These are phyloP conservation scores for Phocoena phocoena DNA, from an alignment of 2,113 vertebrate species.

Conservation along the genomic window DNA sequence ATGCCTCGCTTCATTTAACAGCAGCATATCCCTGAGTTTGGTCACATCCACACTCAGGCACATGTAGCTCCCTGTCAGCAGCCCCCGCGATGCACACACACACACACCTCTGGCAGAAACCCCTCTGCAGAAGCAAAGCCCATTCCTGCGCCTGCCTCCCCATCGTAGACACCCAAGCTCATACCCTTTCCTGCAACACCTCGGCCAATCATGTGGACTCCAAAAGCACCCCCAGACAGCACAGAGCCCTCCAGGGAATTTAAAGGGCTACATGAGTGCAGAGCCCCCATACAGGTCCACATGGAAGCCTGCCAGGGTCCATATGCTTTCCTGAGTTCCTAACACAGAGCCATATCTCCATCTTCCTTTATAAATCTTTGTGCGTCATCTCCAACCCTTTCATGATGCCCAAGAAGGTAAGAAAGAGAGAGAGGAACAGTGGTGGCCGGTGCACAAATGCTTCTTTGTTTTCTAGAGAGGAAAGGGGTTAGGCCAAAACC, in stretches of 20 bases:
- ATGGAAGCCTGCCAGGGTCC: neutral
- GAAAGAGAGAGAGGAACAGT: neutral
- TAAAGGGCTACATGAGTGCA: neutral
- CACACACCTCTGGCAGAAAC: neutral
- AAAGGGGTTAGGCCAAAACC: neutral
- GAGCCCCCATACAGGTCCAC: neutral
- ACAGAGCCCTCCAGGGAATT: neutral
- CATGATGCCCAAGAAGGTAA: neutral
- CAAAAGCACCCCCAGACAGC: neutral
- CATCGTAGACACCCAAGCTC: neutral
- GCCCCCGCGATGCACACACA: neutral
- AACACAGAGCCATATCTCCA: neutral
- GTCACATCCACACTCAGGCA: slow-evolving; percentile 62
- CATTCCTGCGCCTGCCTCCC: neutral
- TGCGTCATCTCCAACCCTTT: neutral
- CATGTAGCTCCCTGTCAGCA: slow-evolving; percentile 22
- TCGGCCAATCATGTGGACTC: neutral
- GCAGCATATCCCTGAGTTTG: slow-evolving; percentile 70
- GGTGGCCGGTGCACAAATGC: neutral
- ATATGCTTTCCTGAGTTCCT: neutral
- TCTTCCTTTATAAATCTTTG: neutral
- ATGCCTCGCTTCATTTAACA: slow-evolving; percentile 80
- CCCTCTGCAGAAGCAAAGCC: neutral
- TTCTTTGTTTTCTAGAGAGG: neutral
- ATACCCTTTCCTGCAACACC: neutral